A percentile compares a stretch with the other conserved stretches of the same genome.
phyloP scores from a whole-genome alignment of 2,113 vertebrate species.

The Aptenodytes patagonicus region DNA sequence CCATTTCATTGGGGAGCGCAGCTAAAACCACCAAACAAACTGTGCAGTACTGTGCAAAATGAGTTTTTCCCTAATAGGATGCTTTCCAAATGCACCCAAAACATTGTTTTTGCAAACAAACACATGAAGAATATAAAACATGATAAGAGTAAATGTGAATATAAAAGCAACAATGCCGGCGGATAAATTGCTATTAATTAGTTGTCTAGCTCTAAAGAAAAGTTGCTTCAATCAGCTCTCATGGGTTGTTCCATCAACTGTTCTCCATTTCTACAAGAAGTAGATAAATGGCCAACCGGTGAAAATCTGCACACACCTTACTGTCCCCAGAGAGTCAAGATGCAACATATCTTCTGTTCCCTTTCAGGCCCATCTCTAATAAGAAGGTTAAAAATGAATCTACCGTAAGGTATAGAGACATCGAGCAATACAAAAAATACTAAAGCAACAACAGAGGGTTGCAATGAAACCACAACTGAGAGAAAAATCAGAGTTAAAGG shows the following conservation, averaged over 20 bases:
- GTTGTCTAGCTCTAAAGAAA: background rate
- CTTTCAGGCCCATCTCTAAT: background rate
- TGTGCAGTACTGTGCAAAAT: background rate
- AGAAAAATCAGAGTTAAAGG: conserved; percentile 48
- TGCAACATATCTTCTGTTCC: background rate
- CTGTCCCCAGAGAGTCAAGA: background rate
- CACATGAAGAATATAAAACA: background rate
- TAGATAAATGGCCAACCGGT: background rate
- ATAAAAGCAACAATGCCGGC: background rate
- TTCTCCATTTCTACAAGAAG: background rate
- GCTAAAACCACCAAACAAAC: background rate
- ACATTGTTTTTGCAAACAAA: background rate
- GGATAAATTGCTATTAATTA: background rate
- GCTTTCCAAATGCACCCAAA: background rate
- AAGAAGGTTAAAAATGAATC: background rate
- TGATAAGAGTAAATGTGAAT: background rate
- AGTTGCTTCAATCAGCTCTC: background rate
- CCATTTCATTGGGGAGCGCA: background rate
- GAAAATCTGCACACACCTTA: background rate
- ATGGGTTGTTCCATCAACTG: background rate
- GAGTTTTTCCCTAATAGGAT: background rate
- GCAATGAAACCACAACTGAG: conserved; percentile 29
- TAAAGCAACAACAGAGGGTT: background rate
- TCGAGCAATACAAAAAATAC: background rate
- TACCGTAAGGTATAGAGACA: background rate